Evolutionary conservation across 2,113 vertebrate species (phyloP).

Genomic region (Nyctibius bracteatus): DNA sequence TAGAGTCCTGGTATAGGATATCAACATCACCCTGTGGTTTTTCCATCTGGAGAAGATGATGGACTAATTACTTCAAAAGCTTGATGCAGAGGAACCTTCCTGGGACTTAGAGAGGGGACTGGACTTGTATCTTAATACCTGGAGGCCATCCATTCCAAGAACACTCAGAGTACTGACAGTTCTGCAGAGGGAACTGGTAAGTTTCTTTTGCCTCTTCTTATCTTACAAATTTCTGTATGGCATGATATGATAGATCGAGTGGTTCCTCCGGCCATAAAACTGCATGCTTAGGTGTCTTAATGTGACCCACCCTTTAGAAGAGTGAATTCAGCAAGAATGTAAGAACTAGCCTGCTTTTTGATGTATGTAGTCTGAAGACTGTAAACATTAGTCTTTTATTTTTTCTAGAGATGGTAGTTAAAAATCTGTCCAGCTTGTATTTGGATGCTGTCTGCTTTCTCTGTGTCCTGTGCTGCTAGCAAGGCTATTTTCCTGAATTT

Average conservation of each 20-base stretch:
- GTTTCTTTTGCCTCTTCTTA: not conserved
- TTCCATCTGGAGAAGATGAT: not conserved
- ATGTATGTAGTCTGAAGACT: not conserved
- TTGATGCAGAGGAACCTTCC: not conserved
- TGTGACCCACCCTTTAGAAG: not conserved
- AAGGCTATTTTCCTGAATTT: not conserved
- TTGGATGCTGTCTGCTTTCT: not conserved
- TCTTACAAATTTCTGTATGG: not conserved
- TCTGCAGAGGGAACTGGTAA: not conserved
- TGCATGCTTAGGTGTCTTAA: not conserved
- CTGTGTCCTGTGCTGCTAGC: not conserved
- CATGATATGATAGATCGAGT: not conserved
- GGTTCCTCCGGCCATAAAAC: not conserved
- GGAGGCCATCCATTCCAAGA: not conserved
- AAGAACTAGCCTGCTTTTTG: not conserved
- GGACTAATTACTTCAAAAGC: not conserved
- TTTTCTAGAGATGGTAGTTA: not conserved
- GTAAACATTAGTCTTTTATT: not conserved
- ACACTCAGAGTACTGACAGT: not conserved
- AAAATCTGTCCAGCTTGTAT: not conserved
- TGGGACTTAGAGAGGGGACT: not conserved
- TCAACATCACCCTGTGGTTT: not conserved
- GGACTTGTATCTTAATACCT: not conserved
- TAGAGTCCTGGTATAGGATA: not conserved
- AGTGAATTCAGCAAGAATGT: not conserved